Conservation (phyloP, 1,140 invertebrate genomes). For the Diploscapter pachys region DNA sequence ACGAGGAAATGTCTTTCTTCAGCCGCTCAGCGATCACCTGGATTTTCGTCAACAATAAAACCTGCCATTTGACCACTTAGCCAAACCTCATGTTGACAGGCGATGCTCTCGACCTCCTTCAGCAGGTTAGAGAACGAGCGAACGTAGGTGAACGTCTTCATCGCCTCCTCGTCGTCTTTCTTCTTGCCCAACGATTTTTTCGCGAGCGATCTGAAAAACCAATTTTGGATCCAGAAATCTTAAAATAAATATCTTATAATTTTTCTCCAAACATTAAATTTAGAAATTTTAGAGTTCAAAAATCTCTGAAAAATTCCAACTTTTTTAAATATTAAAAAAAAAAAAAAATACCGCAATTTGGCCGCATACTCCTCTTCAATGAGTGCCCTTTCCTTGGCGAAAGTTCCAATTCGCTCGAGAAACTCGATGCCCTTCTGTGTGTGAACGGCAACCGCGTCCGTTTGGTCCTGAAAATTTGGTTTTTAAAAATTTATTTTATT, state of each 20-base stretch:
- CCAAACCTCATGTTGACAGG: slow-evolving; percentile 80
- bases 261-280: neutral
- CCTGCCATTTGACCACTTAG: neutral
- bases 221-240: neutral
- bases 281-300: slow-evolving; percentile 59
- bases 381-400: slow-evolving; percentile 83
- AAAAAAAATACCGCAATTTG: slow-evolving; percentile 80
- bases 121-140: slow-evolving; percentile 84
- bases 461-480: slow-evolving; percentile 78
- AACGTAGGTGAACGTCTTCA: slow-evolving; percentile 82
- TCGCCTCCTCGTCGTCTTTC: slow-evolving; percentile 93
- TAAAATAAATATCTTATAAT: neutral
- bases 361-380: slow-evolving; percentile 94
- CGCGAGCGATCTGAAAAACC: slow-evolving; percentile 79
- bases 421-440: slow-evolving; percentile 96
- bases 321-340: neutral
- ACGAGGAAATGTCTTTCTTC: slow-evolving; percentile 43
- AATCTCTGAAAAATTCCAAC: slow-evolving; percentile 31
- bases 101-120: slow-evolving; percentile 89
- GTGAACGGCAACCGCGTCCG: slow-evolving; percentile 87
- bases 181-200: slow-evolving; percentile 96
- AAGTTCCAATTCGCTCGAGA: slow-evolving; percentile 87
- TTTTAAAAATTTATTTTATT: too few relatives aligned
- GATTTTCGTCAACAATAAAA: neutral
- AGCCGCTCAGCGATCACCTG: slow-evolving; percentile 75